These are phyloP conservation scores for Yponomeuta evonymella DNA, from an alignment of 2,888 invertebrate genomes.

Conservation along the genomic window DNA sequence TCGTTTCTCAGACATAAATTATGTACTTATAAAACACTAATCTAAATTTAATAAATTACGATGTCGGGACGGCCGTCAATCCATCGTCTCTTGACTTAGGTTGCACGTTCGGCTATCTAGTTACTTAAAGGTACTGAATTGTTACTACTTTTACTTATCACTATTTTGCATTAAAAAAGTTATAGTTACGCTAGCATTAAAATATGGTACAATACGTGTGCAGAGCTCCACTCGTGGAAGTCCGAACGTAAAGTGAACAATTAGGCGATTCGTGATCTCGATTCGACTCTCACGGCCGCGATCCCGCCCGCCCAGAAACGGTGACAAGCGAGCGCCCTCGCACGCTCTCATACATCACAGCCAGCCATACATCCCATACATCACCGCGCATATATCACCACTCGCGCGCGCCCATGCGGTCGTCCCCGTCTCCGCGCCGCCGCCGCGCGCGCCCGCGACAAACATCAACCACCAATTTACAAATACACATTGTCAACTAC, in stretches of 20 bases:
- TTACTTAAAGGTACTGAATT: conserved; percentile 68
- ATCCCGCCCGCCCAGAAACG: conserved; percentile 65
- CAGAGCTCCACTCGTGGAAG: conserved; percentile 49
- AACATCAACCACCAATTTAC: not conserved
- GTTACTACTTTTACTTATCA: conserved; percentile 64
- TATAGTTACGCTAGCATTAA: conserved; percentile 65
- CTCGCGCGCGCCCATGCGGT: conserved; percentile 60
- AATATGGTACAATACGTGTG: conserved; percentile 72
- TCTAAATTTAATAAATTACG: conserved; percentile 73
- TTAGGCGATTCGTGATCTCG: conserved; percentile 69
- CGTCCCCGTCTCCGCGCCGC: conserved; percentile 70
- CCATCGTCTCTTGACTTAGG: conserved; percentile 74
- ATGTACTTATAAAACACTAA: conserved; percentile 55
- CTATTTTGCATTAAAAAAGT: conserved; percentile 47
- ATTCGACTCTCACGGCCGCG: conserved; percentile 67
- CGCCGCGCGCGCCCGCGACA: conserved; percentile 38
- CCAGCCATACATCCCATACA: conserved; percentile 16
- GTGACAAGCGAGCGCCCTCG: conserved; percentile 71
- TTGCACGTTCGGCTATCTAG: conserved; percentile 74
- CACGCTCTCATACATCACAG: conserved; percentile 39
- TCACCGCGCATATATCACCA: conserved; percentile 58
- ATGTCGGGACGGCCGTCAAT: conserved; percentile 75
- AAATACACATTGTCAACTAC: conserved; percentile 31
- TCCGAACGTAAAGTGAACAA: conserved; percentile 70
- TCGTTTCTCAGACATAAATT: conserved; percentile 62